These are phyloP conservation scores for Festucalex cinctus DNA, from an alignment of 2,113 vertebrate genomes.

Conservation along the genomic window DNA sequence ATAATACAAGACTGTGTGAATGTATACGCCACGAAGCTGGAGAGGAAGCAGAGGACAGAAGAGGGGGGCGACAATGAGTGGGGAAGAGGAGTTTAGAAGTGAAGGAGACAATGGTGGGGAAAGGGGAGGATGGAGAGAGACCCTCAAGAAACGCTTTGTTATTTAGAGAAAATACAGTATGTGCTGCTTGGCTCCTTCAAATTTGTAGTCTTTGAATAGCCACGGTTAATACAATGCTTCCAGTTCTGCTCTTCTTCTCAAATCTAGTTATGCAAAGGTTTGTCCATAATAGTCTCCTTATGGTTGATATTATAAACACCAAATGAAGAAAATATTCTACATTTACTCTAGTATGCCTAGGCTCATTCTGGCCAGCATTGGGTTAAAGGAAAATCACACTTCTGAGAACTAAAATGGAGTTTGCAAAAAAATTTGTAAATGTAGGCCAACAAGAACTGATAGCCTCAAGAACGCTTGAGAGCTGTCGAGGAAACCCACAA, in stretches of 20 bases:
- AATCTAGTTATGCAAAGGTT: not conserved
- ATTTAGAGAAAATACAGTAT: conserved; percentile 23
- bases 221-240: not conserved
- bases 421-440: not conserved
- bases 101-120: conserved; percentile 28
- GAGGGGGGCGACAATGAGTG: conserved; percentile 39
- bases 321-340: not conserved
- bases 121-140: conserved; percentile 3
- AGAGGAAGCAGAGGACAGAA: conserved; percentile 22
- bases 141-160: conserved; percentile 18
- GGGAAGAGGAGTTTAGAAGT: conserved; percentile 33
- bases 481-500: conserved; percentile 8
- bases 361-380: not conserved
- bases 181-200: not conserved
- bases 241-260: no score
- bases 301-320: not conserved
- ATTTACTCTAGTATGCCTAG: not conserved
- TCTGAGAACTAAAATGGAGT: not conserved
- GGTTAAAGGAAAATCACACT: not conserved
- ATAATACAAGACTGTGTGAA: conserved; percentile 40
- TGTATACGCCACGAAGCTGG: conserved; percentile 35
- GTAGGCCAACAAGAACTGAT: not conserved
- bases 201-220: not conserved
- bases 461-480: not conserved
- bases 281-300: not conserved